Evolutionary conservation across 2,888 invertebrate genomes (phyloP), one percentile per base, ranked within the genome.

Genomic region (Aleiodes alternator): DNA sequence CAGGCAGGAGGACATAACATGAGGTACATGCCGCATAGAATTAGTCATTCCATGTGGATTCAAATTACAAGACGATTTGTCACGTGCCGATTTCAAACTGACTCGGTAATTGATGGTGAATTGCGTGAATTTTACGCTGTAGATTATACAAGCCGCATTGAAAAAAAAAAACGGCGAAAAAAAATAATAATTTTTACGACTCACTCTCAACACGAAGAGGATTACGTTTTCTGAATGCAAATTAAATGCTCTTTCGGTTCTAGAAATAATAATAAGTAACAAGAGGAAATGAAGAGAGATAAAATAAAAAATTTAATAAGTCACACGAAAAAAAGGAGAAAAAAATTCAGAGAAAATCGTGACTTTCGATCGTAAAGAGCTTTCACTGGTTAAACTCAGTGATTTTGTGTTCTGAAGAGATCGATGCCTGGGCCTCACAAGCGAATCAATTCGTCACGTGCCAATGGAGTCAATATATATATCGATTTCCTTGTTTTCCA

Each of bases 381-480:
- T 79, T 79, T 76, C 77, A 79, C 76, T 76, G 69, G 56, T 23
- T 61, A 43, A 43, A 43, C 69, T 56, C 50, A 50, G 12, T 38
- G 56, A 16, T 51, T 56, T 69, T 51, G 55, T 64, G 55, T 64
- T 53, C 23, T 66, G 11, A 43, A 29, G 68, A 72, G 38, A 61
- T 70, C 34, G 64, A 78, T 76, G 68, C 48, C 23, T 75, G 74
- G 57, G 70, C 69, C 64, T 50, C 74, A 77, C 50, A 68, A 72
- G 56, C 57, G 16, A 55, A 77, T 73, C 78, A 76, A 79, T 74
- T 78, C 73, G 74, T 76, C 76, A 73, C 64, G 76, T 76, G 53
- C 73, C 57, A 51, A 53, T 66, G 56, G 53, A 48, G 11, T 69
- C 69, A 53, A 73, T 72, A 43, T 75, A 73, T 72, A 43, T 75